Evolutionary conservation across 2,797 vertebrate genomes (phyloP).

Genomic region (Pseudomugil tenellus): DNA sequence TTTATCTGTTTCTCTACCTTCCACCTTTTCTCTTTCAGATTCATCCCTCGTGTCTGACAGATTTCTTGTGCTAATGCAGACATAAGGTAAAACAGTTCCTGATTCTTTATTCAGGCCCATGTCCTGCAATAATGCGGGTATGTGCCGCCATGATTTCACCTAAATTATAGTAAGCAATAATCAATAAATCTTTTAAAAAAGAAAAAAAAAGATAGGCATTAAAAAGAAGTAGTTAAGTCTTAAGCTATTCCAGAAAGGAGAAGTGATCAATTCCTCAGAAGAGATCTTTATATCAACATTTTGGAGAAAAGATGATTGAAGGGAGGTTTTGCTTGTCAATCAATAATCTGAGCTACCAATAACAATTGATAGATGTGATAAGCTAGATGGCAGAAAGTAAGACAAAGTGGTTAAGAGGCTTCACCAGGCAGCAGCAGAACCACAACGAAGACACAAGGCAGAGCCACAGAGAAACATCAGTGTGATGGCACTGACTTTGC

Average conservation of each 20-base stretch:
- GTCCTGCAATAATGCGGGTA: constrained; percentile 76
- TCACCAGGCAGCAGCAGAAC: constrained; percentile 65
- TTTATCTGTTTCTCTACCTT: constrained; percentile 16
- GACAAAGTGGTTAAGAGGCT: constrained; percentile 74
- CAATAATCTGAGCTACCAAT: constrained; percentile 46
- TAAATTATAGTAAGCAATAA: constrained; percentile 77
- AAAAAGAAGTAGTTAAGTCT: constrained; percentile 87
- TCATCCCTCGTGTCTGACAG: constrained; percentile 43
- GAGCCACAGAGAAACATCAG: constrained; percentile 48
- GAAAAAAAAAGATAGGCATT: constrained; percentile 76
- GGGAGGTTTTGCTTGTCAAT: constrained; percentile 74
- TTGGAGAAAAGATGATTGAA: constrained; percentile 35
- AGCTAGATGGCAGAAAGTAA: constrained; percentile 52
- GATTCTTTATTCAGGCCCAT: constrained; percentile 59
- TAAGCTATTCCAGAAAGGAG: constrained; percentile 80
- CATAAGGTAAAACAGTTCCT: constrained; percentile 47
- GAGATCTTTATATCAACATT: constrained; percentile 36
- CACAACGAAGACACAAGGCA: constrained; percentile 44
- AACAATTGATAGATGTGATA: constrained; percentile 43
- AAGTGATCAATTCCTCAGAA: constrained; percentile 59
- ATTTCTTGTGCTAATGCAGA: constrained; percentile 50
- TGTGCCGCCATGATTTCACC: constrained; percentile 81
- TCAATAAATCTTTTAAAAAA: constrained; percentile 80
- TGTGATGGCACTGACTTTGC: constrained; percentile 45
- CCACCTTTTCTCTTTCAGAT: constrained; percentile 28